A percentile compares a stretch with the other conserved stretches of the same genome.
phyloP scores from a whole-genome alignment of 1,140 invertebrate genomes.

The Drosophila paulistorum region DNA sequence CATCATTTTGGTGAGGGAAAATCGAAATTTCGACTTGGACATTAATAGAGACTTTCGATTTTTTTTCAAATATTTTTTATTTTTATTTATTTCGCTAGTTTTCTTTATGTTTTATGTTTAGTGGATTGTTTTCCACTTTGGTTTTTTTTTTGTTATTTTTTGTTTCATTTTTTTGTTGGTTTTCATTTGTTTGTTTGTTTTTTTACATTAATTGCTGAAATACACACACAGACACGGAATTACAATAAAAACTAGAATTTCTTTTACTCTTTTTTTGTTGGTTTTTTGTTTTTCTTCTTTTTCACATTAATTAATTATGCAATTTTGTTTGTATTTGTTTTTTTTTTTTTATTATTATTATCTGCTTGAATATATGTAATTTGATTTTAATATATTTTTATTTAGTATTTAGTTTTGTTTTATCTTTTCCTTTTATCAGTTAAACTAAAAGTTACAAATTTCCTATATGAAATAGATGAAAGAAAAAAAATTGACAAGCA shows the following conservation, averaged over 20 bases:
- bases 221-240: constrained; percentile 81
- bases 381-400: constrained; percentile 44
- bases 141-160: constrained; percentile 52
- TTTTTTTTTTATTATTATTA: not conserved
- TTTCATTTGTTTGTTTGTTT: constrained; percentile 47
- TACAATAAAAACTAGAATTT: constrained; percentile 80
- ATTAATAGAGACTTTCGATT: too few species aligned
- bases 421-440: constrained; percentile 46
- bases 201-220: constrained; percentile 79
- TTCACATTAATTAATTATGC: constrained; percentile 53
- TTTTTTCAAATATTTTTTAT: constrained; percentile 75
- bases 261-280: constrained; percentile 45
- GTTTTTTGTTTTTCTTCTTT: constrained; percentile 22
- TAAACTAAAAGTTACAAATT: constrained; percentile 72
- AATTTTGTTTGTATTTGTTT: constrained; percentile 8
- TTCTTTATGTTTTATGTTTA: constrained; percentile 74
- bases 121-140: constrained; percentile 41
- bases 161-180: constrained; percentile 57
- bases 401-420: constrained; percentile 39
- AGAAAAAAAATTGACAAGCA: constrained; percentile 5
- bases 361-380: constrained; percentile 60
- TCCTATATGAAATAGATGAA: constrained; percentile 55
- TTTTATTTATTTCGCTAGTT: constrained; percentile 81
- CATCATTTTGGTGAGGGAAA: too few species aligned
- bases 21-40: too few species aligned